These are phyloP conservation scores for Papilio demoleus DNA, from an alignment of 2,888 invertebrate genomes.

Conservation along the genomic window DNA sequence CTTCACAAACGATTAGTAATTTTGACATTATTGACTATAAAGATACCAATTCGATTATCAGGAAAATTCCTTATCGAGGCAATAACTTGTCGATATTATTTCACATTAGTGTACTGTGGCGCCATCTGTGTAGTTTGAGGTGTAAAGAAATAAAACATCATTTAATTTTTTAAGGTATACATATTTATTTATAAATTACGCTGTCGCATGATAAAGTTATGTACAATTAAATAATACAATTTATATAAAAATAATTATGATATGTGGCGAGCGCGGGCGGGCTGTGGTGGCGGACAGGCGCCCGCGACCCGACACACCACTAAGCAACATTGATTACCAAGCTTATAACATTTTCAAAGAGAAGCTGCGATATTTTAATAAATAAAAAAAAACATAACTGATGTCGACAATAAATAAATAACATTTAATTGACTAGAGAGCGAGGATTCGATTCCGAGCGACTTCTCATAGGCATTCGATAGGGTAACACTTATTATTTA, in stretches of 20 bases:
- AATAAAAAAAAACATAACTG: conserved; percentile 60
- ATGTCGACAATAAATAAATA: conserved; percentile 60
- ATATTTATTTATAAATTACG: conserved; percentile 83
- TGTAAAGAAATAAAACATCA: conserved; percentile 56
- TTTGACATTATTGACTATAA: no score
- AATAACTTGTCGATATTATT: no score
- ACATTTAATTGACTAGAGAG: conserved; percentile 80
- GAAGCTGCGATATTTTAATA: conserved; percentile 71
- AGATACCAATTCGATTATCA: no score
- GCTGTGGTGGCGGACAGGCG: conserved; percentile 69
- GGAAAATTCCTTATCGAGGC: no score
- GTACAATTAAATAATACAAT: conserved; percentile 82
- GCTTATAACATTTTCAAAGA: conserved; percentile 63
- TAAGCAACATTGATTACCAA: conserved; percentile 74
- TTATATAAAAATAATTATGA: conserved; percentile 77
- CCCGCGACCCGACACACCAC: conserved; percentile 51
- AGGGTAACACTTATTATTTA: conserved; percentile 79
- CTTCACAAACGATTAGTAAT: no score
- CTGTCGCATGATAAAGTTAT: conserved; percentile 79
- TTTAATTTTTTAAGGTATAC: conserved; percentile 74
- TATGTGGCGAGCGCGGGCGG: conserved; percentile 51
- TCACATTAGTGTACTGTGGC: no score
- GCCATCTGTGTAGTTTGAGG: neutral
- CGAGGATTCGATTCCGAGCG: conserved; percentile 64
- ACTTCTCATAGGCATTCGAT: conserved; percentile 76